Percentiles rank a stretch among this genome's conserved stretches.
Conservation (phyloP, 2,888 invertebrate genomes). For the Hofmannophila pseudospretella region DNA sequence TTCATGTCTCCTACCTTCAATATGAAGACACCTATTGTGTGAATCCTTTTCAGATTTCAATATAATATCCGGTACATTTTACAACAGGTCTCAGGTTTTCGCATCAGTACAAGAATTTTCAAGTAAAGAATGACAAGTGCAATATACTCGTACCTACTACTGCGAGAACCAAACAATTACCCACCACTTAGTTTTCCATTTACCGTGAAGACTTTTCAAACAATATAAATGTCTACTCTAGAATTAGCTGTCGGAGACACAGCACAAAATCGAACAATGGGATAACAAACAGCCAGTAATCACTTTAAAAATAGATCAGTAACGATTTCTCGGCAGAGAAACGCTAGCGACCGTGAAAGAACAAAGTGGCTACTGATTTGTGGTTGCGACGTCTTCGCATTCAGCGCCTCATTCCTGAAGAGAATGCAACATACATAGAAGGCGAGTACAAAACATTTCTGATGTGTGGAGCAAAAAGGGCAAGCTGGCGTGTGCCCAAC, state of each 20-base stretch:
- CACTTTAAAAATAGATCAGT: constrained; percentile 57
- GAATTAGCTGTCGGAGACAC: constrained; percentile 27
- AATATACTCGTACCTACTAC: too few relatives aligned
- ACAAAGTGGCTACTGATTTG: constrained; percentile 72
- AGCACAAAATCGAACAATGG: constrained; percentile 44
- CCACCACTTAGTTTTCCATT: constrained; percentile 48
- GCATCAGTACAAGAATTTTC: too few relatives aligned
- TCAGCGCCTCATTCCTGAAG: constrained; percentile 55
- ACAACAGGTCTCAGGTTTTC: too few relatives aligned
- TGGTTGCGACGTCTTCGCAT: constrained; percentile 44
- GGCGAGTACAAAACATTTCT: constrained; percentile 24
- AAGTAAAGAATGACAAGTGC: too few relatives aligned
- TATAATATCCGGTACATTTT: constrained; percentile 36
- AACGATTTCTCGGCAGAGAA: constrained; percentile 46
- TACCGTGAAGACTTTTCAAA: constrained; percentile 44
- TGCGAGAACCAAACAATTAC: constrained; percentile 42
- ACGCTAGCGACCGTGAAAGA: constrained; percentile 55
- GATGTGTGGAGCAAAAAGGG: constrained; percentile 57
- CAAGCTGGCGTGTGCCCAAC: constrained; percentile 64
- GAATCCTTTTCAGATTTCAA: constrained; percentile 54
- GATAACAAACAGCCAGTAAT: constrained; percentile 49
- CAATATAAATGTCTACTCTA: constrained; percentile 32
- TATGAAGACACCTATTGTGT: constrained; percentile 46
- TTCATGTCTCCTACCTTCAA: constrained; percentile 35
- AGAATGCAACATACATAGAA: constrained; percentile 36